Base-by-base conservation (phyloP, 2,797 vertebrate species). In the Novumbra hubbsi region DNA sequence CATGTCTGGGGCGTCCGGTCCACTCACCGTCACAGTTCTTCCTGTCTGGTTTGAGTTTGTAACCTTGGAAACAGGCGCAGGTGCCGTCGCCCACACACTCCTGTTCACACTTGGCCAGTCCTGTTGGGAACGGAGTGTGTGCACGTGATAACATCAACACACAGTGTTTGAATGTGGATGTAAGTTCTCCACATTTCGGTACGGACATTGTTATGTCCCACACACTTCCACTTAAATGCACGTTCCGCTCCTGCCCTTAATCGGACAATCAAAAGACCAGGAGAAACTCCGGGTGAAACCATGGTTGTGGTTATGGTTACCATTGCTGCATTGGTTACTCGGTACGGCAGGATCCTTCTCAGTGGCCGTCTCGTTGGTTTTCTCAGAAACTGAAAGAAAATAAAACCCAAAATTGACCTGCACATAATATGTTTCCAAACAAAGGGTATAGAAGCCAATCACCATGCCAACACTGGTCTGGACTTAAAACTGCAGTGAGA, bases 21-120 rank as follows among this genome's bases (percentile, higher is more conserved):
- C 16, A 15, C 80, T 86, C 90, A 97, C 98, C 98, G 84, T 98
- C 96, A 76, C 98, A 99, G 78, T 79, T 95, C 85, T 93, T 93
- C 2, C 92, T 93, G 34, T 99, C 96, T 0, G 95, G 72, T 78
- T 94, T 95, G 76, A 99, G 94, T 88, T 95, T 96, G 85, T 95
- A 96, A 19, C 98, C 97, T 78, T 92, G 90, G 34, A 93, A 94
- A 84, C 98, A 99, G 24, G 87, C 87, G 64, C 98, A 99, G 16
- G 95, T 92, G 91, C 94, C 67, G 82, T 94, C 83, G 85, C 93
- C 94, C 0, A 91, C 89, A 82, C 98, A 99, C 1, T 83, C 90
- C 73, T 99, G 97, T 69, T 90, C 91, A 69, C 98, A 99, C 63
- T 93, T 93, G 12, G 93, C 94, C 0, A 92, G 92, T 17, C 94